Conservation (phyloP, 2,888 invertebrate genomes). For the Drosophila ezoana region DNA sequence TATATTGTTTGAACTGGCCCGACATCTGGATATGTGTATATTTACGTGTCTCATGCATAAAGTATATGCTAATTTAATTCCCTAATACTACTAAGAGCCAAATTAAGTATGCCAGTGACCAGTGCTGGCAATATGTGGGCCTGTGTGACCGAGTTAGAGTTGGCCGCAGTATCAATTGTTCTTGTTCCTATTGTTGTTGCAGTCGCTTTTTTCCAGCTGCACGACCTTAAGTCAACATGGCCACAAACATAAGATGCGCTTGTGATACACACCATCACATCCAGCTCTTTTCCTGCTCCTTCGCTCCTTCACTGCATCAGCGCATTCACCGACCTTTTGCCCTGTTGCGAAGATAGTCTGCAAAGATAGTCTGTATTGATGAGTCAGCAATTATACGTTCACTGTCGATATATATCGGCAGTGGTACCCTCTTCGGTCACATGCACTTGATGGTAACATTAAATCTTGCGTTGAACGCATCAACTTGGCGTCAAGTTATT, state of each 20-base stretch:
- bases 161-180: slow-evolving; percentile 33
- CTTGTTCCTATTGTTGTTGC: neutral
- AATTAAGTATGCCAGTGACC: slow-evolving; percentile 42
- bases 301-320: slow-evolving; percentile 26
- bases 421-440: slow-evolving; percentile 30
- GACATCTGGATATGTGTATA: neutral
- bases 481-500: slow-evolving; percentile 72
- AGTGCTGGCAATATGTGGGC: slow-evolving; percentile 13
- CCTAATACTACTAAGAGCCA: slow-evolving; percentile 43
- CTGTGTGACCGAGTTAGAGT: neutral
- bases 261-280: slow-evolving; percentile 51
- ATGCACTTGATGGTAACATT: slow-evolving; percentile 70
- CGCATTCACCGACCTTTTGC: slow-evolving; percentile 56
- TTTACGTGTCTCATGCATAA: slow-evolving; percentile 65
- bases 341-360: slow-evolving; percentile 12
- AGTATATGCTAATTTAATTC: slow-evolving; percentile 75
- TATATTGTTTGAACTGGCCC: slow-evolving; percentile 1
- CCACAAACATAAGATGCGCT: slow-evolving; percentile 66
- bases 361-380: slow-evolving; percentile 22
- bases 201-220: slow-evolving; percentile 3
- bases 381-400: slow-evolving; percentile 69
- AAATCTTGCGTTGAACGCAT: slow-evolving; percentile 59
- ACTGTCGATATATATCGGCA: slow-evolving; percentile 59
- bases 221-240: slow-evolving; percentile 34
- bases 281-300: neutral